Conservation (phyloP, 1,140 invertebrate species). For the Zaprionus capensis region DNA sequence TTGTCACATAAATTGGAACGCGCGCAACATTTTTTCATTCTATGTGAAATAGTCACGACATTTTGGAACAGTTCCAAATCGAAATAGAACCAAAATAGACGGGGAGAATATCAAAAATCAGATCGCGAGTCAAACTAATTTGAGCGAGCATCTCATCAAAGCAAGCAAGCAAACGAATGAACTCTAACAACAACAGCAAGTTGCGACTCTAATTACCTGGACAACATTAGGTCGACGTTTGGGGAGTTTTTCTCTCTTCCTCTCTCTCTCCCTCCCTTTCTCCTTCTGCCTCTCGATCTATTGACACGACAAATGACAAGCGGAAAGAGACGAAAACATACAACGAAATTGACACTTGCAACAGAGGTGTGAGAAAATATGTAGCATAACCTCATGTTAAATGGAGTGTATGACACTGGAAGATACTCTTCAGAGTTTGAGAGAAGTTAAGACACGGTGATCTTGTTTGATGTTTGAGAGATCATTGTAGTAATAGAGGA, state of each 20-base stretch:
- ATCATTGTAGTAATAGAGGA: too few relatives aligned
- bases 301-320: constrained; percentile 55
- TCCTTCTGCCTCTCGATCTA: background rate
- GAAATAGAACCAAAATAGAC: constrained; percentile 48
- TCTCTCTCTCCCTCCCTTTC: background rate
- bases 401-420: background rate
- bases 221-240: background rate
- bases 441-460: too few relatives aligned
- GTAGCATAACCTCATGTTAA: background rate
- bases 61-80: constrained; percentile 73
- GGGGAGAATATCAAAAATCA: constrained; percentile 33
- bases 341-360: constrained; percentile 35
- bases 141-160: constrained; percentile 25
- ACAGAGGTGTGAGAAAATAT: constrained; percentile 45
- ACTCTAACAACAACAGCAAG: constrained; percentile 23
- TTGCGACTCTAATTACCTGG: constrained; percentile 64
- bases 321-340: constrained; percentile 28
- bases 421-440: constrained; percentile 20
- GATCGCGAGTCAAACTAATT: constrained; percentile 26
- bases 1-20: constrained; percentile 73
- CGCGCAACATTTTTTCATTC: constrained; percentile 38
- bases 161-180: constrained; percentile 3
- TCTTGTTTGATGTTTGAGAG: too few relatives aligned
- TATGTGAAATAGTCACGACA: constrained; percentile 67
- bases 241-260: constrained; percentile 24